These are phyloP conservation scores for Chelon auratus DNA, from an alignment of 2,797 vertebrate genomes.

Conservation along the genomic window DNA sequence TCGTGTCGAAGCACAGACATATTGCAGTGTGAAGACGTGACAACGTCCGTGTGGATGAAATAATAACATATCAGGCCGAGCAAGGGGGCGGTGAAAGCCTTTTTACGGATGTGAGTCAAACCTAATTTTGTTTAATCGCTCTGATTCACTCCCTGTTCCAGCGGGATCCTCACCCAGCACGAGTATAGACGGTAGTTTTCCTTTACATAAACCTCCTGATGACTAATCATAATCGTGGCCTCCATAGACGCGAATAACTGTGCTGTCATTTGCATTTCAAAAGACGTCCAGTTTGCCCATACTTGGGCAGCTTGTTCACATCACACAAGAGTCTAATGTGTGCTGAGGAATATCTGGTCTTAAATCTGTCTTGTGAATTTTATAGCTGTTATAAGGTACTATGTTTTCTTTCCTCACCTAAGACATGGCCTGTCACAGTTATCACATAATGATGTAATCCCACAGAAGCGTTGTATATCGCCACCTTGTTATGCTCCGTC, in stretches of 20 bases:
- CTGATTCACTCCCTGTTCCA: background rate
- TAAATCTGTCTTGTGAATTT: background rate
- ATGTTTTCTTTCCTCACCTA: background rate
- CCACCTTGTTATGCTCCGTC: no score
- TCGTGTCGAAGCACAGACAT: background rate
- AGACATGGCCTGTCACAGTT: no score
- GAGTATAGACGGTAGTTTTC: background rate
- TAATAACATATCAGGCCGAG: background rate
- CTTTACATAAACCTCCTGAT: background rate
- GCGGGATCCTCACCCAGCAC: background rate
- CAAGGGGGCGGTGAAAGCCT: background rate
- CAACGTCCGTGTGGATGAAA: background rate
- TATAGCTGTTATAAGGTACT: background rate
- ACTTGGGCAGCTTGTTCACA: no score
- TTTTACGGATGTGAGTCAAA: background rate
- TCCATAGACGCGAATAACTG: background rate
- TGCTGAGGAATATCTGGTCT: background rate
- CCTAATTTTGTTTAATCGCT: background rate
- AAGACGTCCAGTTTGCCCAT: background rate
- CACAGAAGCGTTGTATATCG: no score
- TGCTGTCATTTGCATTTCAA: slow-evolving; percentile 2
- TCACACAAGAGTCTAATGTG: background rate
- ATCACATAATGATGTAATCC: no score
- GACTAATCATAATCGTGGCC: background rate
- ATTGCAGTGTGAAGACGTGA: background rate